phyloP scores from a whole-genome alignment of 1,140 invertebrate genomes.

The Hycleus phaleratus region DNA sequence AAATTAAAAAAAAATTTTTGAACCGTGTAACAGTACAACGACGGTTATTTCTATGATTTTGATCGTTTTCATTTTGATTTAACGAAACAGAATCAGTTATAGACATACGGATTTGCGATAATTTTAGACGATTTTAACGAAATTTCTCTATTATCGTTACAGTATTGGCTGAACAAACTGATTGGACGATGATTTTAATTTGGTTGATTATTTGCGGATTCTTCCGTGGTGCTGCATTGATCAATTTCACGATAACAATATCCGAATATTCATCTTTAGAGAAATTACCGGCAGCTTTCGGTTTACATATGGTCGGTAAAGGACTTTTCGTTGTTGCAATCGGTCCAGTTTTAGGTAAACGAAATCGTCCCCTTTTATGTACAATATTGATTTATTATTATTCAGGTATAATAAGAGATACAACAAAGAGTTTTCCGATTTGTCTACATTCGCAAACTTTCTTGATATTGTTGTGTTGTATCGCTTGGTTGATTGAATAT shows the following conservation, averaged over 20 bases:
- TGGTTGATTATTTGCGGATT: constrained; percentile 64
- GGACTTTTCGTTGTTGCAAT: constrained; percentile 60
- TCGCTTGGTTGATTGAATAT: constrained; percentile 62
- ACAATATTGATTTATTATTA: constrained; percentile 9
- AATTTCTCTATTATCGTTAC: constrained; percentile 30
- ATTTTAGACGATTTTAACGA: too few species aligned
- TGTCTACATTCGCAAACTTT: constrained; percentile 64
- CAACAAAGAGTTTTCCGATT: constrained; percentile 57
- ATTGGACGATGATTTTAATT: constrained; percentile 55
- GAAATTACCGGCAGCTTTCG: constrained; percentile 65
- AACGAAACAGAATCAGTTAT: neutral
- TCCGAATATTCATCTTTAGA: constrained; percentile 65
- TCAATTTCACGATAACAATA: constrained; percentile 66
- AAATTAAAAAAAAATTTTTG: too few species aligned
- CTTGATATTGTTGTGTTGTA: constrained; percentile 55
- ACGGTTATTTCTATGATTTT: neutral
- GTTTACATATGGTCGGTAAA: constrained; percentile 68
- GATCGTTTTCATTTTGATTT: neutral
- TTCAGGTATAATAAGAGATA: constrained; percentile 62
- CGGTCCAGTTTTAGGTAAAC: constrained; percentile 63
- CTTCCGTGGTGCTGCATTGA: constrained; percentile 62
- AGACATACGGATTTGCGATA: neutral
- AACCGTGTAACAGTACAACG: too few species aligned
- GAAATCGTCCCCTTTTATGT: neutral
- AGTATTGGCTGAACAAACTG: constrained; percentile 60